Evolutionary conservation across 2,888 invertebrate genomes (phyloP).

Genomic region (Merodon equestris): DNA sequence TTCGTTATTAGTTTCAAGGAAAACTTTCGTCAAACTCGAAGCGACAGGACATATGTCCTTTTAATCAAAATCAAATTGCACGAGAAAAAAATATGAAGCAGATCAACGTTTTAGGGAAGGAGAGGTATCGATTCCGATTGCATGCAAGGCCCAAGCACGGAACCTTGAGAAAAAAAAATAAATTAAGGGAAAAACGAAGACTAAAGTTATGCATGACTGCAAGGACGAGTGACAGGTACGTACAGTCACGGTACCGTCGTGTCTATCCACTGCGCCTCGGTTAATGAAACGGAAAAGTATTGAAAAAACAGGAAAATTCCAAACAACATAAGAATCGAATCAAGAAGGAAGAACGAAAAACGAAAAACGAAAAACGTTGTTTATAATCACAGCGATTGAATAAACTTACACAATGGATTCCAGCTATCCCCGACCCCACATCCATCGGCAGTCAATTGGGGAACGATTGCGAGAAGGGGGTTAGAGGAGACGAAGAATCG

Average conservation of each 20-base stretch:
- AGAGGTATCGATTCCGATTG: conserved; percentile 48
- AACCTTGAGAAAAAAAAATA: neutral
- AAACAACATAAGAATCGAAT: conserved; percentile 32
- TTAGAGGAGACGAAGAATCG: neutral
- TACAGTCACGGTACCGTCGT: conserved; percentile 35
- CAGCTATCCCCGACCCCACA: conserved; percentile 13
- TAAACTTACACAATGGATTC: conserved; percentile 56
- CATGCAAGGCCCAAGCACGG: conserved; percentile 41
- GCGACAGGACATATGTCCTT: conserved; percentile 47
- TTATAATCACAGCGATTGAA: conserved; percentile 65
- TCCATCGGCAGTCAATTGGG: conserved; percentile 18
- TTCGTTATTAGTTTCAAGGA: conserved; percentile 57
- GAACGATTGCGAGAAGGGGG: neutral
- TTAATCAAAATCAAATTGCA: conserved; percentile 58
- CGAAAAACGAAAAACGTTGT: conserved; percentile 56
- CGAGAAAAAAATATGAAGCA: conserved; percentile 21
- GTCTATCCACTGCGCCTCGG: conserved; percentile 13
- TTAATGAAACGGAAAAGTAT: conserved; percentile 65
- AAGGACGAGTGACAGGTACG: conserved; percentile 56
- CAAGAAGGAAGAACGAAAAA: neutral
- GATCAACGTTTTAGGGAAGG: too few relatives aligned
- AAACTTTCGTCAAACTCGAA: conserved; percentile 29
- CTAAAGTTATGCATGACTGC: conserved; percentile 4
- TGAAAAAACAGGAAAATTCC: conserved; percentile 58
- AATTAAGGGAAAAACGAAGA: neutral